A percentile compares a stretch with the other conserved stretches of the same genome.
These are phyloP conservation scores for Lepilemur septentrionalis DNA, from an alignment of 2,797 vertebrate species.

Conservation along the genomic window DNA sequence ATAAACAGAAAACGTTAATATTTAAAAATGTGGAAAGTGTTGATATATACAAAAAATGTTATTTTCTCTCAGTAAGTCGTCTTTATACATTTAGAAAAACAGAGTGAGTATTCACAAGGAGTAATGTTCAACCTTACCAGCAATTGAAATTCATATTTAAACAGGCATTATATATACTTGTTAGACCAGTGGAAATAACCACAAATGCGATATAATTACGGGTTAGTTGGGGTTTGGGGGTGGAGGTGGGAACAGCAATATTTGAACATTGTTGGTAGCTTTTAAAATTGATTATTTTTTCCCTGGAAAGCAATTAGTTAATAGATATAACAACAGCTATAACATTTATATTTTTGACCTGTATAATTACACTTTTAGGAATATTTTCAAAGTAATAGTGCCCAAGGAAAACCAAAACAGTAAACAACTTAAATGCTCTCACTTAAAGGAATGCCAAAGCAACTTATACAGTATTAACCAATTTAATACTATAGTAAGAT, in stretches of 20 bases:
- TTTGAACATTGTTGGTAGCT: neutral
- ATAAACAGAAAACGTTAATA: neutral
- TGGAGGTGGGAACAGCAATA: neutral
- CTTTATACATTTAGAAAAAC: neutral
- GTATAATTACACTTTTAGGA: neutral
- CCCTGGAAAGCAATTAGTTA: neutral
- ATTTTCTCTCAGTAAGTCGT: neutral
- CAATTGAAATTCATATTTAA: neutral
- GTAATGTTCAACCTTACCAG: neutral
- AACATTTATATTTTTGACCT: conserved; percentile 1
- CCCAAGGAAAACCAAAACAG: neutral
- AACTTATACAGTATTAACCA: neutral
- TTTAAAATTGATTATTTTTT: neutral
- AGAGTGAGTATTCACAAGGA: neutral
- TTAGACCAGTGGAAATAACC: neutral
- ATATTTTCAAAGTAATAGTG: neutral
- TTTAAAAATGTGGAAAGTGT: neutral
- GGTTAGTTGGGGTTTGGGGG: neutral
- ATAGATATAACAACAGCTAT: neutral
- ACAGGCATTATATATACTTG: neutral
- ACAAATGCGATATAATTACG: neutral
- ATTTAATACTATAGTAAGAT: neutral
- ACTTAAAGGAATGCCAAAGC: neutral
- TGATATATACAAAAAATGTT: neutral
- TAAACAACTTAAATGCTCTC: neutral